These are phyloP conservation scores for Mythimna loreyi DNA, from an alignment of 2,888 invertebrate species.

Conservation along the genomic window DNA sequence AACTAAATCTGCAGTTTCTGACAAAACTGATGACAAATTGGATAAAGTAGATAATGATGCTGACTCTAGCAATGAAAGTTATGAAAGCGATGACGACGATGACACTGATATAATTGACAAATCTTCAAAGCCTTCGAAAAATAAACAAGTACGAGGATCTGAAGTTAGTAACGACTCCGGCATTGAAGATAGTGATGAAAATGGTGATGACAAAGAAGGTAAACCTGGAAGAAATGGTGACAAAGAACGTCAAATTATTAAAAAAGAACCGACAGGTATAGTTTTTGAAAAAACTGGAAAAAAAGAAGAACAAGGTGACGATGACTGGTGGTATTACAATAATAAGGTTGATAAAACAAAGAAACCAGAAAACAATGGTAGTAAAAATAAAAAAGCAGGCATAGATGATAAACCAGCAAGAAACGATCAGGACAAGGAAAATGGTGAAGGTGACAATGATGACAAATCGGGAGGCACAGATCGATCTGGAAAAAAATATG, in stretches of 20 bases:
- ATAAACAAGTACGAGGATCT: neutral
- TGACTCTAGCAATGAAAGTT: neutral
- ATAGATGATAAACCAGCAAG: too few species aligned
- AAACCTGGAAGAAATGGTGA: neutral
- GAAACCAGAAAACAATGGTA: too few species aligned
- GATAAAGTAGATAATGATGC: neutral
- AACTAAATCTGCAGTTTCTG: neutral
- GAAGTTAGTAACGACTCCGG: neutral
- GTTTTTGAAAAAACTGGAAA: neutral
- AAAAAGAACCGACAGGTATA: neutral
- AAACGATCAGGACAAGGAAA: too few species aligned
- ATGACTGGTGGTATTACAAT: neutral
- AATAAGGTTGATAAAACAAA: too few species aligned
- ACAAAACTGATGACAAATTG: neutral
- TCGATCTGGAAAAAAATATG: too few species aligned
- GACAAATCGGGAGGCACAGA: too few species aligned
- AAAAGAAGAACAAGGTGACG: neutral
- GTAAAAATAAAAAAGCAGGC: too few species aligned
- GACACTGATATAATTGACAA: neutral
- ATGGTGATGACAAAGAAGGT: neutral
- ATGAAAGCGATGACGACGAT: neutral
- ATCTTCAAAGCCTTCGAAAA: too few species aligned
- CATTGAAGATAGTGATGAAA: neutral
- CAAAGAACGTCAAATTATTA: neutral
- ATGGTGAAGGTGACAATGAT: too few species aligned